Evolutionary conservation across 2,888 invertebrate species (phyloP).

Genomic region (Andrena dorsata): DNA sequence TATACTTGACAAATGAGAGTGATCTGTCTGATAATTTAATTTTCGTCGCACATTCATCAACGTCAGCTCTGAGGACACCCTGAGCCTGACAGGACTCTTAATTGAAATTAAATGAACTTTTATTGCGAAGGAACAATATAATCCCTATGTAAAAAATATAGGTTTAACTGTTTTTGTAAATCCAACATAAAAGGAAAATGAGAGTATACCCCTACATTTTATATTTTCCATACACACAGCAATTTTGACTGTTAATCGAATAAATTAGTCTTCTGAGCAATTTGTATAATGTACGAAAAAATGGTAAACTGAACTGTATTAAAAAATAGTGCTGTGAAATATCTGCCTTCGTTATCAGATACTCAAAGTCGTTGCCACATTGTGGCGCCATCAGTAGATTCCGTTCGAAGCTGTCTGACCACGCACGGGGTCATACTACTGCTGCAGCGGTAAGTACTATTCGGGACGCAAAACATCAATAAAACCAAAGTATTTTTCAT

Average conservation of each 20-base stretch:
- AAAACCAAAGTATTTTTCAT: no score
- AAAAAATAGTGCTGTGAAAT: neutral
- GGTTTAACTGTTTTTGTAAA: no score
- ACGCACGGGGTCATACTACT: conserved; percentile 16
- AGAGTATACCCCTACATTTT: neutral
- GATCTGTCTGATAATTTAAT: neutral
- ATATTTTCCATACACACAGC: neutral
- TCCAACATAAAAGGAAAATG: neutral
- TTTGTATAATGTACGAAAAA: neutral
- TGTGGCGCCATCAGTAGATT: conserved; percentile 50
- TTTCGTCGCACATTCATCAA: neutral
- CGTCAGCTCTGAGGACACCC: neutral
- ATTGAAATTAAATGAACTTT: neutral
- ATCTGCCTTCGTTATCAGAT: neutral
- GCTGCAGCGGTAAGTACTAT: neutral
- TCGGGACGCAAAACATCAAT: neutral
- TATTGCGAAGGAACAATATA: no score
- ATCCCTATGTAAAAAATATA: no score
- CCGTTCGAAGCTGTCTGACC: conserved; percentile 18
- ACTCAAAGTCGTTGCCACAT: conserved; percentile 20
- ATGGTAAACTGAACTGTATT: neutral
- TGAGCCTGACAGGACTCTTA: neutral
- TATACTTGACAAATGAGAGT: neutral
- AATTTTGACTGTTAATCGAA: neutral
- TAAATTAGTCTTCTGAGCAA: no score